Percentiles rank a stretch among this genome's conserved stretches.
Evolutionary conservation across 2,888 invertebrate species (phyloP).

Genomic region (Leistus spinibarbis): DNA sequence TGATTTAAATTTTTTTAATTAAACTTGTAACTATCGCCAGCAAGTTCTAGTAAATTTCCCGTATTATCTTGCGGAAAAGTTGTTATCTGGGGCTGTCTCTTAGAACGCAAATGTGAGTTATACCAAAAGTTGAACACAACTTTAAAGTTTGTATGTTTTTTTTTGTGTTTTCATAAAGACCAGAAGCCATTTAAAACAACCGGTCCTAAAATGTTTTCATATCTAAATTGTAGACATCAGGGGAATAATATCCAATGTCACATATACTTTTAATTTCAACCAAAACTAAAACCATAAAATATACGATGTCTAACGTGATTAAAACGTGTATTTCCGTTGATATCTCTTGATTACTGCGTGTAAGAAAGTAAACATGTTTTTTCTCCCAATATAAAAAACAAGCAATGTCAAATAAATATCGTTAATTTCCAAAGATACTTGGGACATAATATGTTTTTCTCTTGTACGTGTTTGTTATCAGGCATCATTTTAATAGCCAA

Average conservation of each 20-base stretch:
- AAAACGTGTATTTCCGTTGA: no score
- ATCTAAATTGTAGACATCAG: background rate
- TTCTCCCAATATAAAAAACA: no score
- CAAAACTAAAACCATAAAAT: no score
- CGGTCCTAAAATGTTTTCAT: background rate
- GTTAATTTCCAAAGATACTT: no score
- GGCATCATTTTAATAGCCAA: background rate
- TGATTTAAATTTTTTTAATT: conserved; percentile 29
- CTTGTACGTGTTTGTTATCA: background rate
- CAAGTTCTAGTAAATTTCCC: conserved; percentile 9
- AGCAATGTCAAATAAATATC: no score
- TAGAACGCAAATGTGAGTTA: conserved; percentile 6
- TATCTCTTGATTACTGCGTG: no score
- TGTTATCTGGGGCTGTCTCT: conserved; percentile 18
- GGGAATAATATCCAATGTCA: background rate
- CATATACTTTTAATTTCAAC: no score
- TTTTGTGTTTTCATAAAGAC: background rate
- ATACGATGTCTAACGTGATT: no score
- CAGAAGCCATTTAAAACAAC: background rate
- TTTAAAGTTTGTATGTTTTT: conserved; percentile 17
- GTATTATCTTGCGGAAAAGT: conserved; percentile 14
- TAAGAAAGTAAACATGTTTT: no score
- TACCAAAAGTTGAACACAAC: conserved; percentile 22
- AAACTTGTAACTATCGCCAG: conserved; percentile 22
- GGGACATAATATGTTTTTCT: background rate